Base-by-base conservation (phyloP, 2,888 invertebrate species). In the Dasysyrphus tricinctus region DNA sequence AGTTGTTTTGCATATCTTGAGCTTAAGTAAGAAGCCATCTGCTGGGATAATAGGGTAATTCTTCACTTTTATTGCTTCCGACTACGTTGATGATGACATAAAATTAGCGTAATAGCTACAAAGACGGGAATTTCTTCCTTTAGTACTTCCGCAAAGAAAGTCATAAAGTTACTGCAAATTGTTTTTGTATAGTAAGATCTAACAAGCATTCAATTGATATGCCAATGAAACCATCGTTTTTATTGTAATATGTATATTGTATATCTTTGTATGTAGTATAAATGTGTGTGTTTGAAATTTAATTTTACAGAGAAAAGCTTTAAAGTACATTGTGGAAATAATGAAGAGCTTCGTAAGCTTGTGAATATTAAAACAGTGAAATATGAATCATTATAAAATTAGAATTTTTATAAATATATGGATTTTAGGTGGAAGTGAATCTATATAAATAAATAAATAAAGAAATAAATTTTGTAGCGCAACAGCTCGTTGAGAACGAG, bases 71-170 rank as follows among this genome's bases (percentile, higher is more conserved):
- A 84, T 84, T 79, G 49, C 83, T 79, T 79, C 79, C 79, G 75
- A 75, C 79, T 75, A 70, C 75, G 75, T 79, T 75, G 75, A 84
- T 80, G 83, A 84, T 79, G 79, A 84, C 79, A 84, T 84, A 79
- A 84, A 84, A 84, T 79, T 80, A 75, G 83, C 79, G 75, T 84
- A 79, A 84, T 84, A 80, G 79, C 83, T 75, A 59, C 44, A 70
- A 80, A 79, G 75, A 65, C 70, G 75, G 63, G 67, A 63, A 65
- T 79, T 51, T 69, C 57, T 51, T 51, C 75, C 42, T 75, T 79
- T 72, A 79, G 54, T 61, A 76, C 69, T 75, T 83, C 29, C 75
- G 44, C 75, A 63, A 70, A 63, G 70, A 70, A 75, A 63, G 70
- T 70, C 70, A 83, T 79, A 78, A 83, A 83, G 57, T 70, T 72